These are phyloP conservation scores for Epirrhoe tristata DNA, from an alignment of 2,888 invertebrate species.

Conservation along the genomic window DNA sequence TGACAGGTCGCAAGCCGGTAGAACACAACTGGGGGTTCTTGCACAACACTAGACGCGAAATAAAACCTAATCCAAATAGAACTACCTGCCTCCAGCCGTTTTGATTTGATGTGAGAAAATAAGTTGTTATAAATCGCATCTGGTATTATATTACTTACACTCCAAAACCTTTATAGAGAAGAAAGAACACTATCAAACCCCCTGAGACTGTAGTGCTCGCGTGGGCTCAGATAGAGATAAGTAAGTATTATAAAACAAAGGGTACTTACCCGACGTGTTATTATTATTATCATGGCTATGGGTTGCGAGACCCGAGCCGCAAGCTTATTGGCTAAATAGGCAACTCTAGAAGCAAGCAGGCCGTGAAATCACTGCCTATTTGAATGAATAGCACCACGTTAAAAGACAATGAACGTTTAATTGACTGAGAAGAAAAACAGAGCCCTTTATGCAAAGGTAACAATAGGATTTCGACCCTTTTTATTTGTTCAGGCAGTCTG, in stretches of 20 bases:
- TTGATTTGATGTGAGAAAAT: no score
- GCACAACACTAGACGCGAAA: no score
- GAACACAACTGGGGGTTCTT: no score
- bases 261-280: slow-evolving; percentile 19
- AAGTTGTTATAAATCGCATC: not conserved
- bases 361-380: slow-evolving; percentile 30
- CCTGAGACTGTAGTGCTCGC: slow-evolving; percentile 4
- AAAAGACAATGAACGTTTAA: slow-evolving; percentile 33
- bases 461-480: slow-evolving; percentile 20
- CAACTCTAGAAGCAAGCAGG: slow-evolving; percentile 24
- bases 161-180: slow-evolving; percentile 3
- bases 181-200: slow-evolving; percentile 13
- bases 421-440: slow-evolving; percentile 29
- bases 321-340: slow-evolving; percentile 32
- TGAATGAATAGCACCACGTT: slow-evolving; percentile 20
- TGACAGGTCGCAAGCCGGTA: no score
- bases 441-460: slow-evolving; percentile 22
- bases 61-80: no score
- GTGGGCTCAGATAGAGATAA: slow-evolving; percentile 15
- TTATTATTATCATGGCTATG: slow-evolving; percentile 28
- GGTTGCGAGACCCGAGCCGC: slow-evolving; percentile 22
- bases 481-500: slow-evolving; percentile 2
- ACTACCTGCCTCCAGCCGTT: no score
- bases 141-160: not conserved
- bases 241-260: slow-evolving; percentile 25